phyloP scores from a whole-genome alignment of 2,888 invertebrate species.

The Agrochola lychnidis region DNA sequence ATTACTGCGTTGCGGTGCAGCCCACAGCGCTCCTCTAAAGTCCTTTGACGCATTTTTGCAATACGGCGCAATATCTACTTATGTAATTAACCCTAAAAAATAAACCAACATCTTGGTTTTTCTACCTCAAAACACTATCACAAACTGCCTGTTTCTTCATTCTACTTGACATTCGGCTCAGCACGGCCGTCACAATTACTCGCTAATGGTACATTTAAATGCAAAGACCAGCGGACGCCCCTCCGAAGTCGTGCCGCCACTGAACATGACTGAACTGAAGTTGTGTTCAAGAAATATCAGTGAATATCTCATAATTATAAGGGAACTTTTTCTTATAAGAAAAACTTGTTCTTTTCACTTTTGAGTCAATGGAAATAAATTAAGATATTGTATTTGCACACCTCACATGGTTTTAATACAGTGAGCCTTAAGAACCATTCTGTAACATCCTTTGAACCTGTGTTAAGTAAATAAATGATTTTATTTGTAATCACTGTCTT shows the following conservation, averaged over 20 bases:
- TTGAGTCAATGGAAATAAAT: neutral
- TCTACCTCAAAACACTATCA: neutral
- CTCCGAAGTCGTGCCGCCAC: slow-evolving; percentile 10
- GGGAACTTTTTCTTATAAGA: no score
- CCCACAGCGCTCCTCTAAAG: no score
- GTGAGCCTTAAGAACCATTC: no score
- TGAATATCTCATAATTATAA: neutral
- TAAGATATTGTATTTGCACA: no score
- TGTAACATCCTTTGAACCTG: no score
- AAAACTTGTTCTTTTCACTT: neutral
- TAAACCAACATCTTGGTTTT: neutral
- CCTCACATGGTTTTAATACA: no score
- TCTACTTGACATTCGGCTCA: slow-evolving; percentile 51
- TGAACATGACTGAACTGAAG: slow-evolving; percentile 18
- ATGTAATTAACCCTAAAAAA: neutral
- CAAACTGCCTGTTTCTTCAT: neutral
- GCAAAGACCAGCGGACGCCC: slow-evolving; percentile 55
- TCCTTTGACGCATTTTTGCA: no score
- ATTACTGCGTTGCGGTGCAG: no score
- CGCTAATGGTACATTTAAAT: slow-evolving; percentile 68
- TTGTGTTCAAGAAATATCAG: slow-evolving; percentile 15
- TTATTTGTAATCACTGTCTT: neutral
- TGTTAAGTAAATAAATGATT: no score
- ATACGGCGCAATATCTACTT: no score
- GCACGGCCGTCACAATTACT: slow-evolving; percentile 60